Conservation (phyloP, 2,113 vertebrate species). For the Aspiorhynchus laticeps region DNA sequence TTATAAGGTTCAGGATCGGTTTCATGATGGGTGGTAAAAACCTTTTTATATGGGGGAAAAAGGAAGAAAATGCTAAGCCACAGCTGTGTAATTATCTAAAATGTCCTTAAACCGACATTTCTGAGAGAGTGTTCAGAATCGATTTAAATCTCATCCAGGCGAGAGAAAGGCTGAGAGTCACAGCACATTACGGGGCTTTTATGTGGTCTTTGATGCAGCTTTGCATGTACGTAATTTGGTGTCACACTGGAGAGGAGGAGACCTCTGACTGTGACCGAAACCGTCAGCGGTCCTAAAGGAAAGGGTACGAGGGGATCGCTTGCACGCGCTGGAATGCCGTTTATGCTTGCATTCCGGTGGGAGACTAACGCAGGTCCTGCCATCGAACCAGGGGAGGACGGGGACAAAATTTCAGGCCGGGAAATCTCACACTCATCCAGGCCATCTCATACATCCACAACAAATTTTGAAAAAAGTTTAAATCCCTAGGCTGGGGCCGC, state of each 20-base stretch:
- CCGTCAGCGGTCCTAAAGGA: conserved; percentile 46
- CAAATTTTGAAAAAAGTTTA: too few relatives aligned
- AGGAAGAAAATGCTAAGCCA: conserved; percentile 53
- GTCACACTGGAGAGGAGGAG: conserved; percentile 51
- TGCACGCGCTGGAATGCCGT: background rate
- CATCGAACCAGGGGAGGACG: too few relatives aligned
- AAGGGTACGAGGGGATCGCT: conserved; percentile 17
- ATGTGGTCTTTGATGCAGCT: conserved; percentile 57
- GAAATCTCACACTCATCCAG: too few relatives aligned
- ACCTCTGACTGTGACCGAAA: conserved; percentile 56
- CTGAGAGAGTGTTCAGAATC: conserved; percentile 59
- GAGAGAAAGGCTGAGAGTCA: conserved; percentile 56
- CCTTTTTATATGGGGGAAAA: conserved; percentile 44
- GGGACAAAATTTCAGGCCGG: too few relatives aligned
- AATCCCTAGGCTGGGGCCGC: too few relatives aligned
- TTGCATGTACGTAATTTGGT: conserved; percentile 56
- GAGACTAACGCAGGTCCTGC: background rate
- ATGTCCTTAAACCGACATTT: conserved; percentile 59
- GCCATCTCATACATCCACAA: too few relatives aligned
- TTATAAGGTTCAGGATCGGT: conserved; percentile 41
- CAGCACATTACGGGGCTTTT: conserved; percentile 57
- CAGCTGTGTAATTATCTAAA: conserved; percentile 64
- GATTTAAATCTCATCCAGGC: conserved; percentile 61
- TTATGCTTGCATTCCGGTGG: background rate
- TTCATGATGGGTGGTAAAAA: conserved; percentile 44